Evolutionary conservation across 53 echinoderm and acorn worm genomes (phyloP), one percentile per base, ranked within the genome.

Genomic region (Mesocentrotus franciscanus): DNA sequence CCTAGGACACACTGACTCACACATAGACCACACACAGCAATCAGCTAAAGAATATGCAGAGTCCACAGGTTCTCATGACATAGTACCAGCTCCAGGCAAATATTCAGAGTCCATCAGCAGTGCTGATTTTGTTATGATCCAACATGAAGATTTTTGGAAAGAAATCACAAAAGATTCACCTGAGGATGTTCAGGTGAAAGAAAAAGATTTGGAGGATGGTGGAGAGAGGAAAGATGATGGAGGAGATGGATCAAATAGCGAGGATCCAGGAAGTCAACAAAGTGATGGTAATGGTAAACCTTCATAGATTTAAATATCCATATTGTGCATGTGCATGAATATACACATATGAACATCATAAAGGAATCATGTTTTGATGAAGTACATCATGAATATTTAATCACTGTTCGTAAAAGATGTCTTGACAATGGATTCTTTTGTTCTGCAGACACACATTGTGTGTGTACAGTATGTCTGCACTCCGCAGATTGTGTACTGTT

Each of bases 241-340:
- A 56, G 74, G 56, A 56, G 55, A 20, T 29, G 74, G 4, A 49
- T 16, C 34, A 12, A 29, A 66, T 64, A 60, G 11, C 11, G 75
- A 74, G 49, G 57, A 10, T 57, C 26, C 87, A 58, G 87, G 58
- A 87, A 87, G 34, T 56, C 87, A 57, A 87, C 10, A 87, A 87
- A 58, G 13, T 87, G 87, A 87, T 87, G 58, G 39, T 1, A 58
- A 58, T 59, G 87, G 87, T 87, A 87, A 81, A 87, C 56, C 87
- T 87, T 87, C 57, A 57, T 87, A 1, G 27, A 56, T 6, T 58
- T n/a, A 59, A 27, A 57, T 20, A 57, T n/a, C n/a, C n/a, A n/a
- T n/a, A n/a, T n/a, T 6, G 26, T 87, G 87, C 87, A 87, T 87
- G 87, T 87, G 87, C 87, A 87, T 87, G 87, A 87, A 27, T 56